These are phyloP conservation scores for Neofelis nebulosa DNA, from an alignment of 2,113 vertebrate species.

Conservation along the genomic window DNA sequence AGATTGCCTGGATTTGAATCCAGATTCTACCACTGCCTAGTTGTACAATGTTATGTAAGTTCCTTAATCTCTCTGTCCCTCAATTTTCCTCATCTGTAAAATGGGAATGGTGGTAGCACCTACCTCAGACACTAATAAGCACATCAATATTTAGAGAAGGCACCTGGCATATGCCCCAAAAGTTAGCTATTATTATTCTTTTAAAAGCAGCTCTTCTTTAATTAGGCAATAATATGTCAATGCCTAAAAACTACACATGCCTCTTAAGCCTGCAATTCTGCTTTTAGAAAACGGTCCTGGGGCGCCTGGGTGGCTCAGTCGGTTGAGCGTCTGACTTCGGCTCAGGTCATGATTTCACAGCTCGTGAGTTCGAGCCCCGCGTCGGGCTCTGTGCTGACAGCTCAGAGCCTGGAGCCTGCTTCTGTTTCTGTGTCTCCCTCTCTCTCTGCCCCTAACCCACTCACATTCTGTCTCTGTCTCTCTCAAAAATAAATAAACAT, in stretches of 20 bases:
- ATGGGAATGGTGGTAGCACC: neutral
- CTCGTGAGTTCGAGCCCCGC: no score
- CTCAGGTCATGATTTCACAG: no score
- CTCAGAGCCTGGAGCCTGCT: no score
- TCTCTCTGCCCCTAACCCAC: no score
- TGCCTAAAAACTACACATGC: neutral
- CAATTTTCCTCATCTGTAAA: slow-evolving; percentile 23
- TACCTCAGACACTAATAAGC: neutral
- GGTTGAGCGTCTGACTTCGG: no score
- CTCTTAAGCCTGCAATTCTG: neutral
- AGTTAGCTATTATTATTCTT: slow-evolving; percentile 1
- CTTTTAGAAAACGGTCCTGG: neutral
- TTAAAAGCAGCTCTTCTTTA: neutral
- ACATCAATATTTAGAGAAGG: slow-evolving; percentile 2
- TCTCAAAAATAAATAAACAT: no score
- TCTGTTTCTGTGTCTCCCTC: no score
- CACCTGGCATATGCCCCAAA: neutral
- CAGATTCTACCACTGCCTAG: neutral
- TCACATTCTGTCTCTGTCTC: no score
- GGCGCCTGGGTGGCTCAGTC: no score
- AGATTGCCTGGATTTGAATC: neutral
- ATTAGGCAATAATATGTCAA: neutral
- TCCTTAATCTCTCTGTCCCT: slow-evolving; percentile 8
- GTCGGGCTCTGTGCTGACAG: no score
- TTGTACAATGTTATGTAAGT: neutral